Conservation (phyloP, 2,888 invertebrate species). For the Philhelius pedissequus region DNA sequence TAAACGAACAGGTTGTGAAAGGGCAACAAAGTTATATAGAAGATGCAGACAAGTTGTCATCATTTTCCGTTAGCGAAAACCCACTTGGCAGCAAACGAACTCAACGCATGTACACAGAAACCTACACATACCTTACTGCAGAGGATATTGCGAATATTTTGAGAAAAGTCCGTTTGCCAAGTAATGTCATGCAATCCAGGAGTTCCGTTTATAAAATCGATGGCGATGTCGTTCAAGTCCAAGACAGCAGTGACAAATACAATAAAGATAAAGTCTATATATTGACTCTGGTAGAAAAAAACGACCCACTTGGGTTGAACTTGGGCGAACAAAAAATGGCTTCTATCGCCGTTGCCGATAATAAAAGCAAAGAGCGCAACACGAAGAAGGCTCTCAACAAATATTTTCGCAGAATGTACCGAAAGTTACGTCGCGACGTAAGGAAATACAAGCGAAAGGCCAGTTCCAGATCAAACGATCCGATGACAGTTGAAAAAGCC, state of each 20-base stretch:
- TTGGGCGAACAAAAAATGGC: slow-evolving; percentile 22
- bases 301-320: slow-evolving; percentile 1
- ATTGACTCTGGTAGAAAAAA: slow-evolving; percentile 24
- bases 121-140: slow-evolving; percentile 16
- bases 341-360: not conserved
- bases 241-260: not conserved
- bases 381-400: slow-evolving; percentile 28
- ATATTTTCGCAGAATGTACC: slow-evolving; percentile 44
- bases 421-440: slow-evolving; percentile 43
- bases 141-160: slow-evolving; percentile 36
- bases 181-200: slow-evolving; percentile 21
- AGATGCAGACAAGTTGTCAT: slow-evolving; percentile 9
- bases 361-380: slow-evolving; percentile 31
- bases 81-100: slow-evolving; percentile 13
- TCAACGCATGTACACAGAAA: slow-evolving; percentile 32
- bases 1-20: slow-evolving; percentile 24
- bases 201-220: not conserved
- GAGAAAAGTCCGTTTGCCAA: slow-evolving; percentile 33
- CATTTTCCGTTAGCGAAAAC: not conserved
- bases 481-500: slow-evolving; percentile 42
- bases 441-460: slow-evolving; percentile 42
- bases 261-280: slow-evolving; percentile 31
- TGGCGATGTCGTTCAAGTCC: not conserved
- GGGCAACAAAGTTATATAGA: slow-evolving; percentile 1
- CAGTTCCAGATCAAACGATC: slow-evolving; percentile 37